Conservation (phyloP, 2,113 vertebrate genomes). For the Lycocorax pyrrhopterus region DNA sequence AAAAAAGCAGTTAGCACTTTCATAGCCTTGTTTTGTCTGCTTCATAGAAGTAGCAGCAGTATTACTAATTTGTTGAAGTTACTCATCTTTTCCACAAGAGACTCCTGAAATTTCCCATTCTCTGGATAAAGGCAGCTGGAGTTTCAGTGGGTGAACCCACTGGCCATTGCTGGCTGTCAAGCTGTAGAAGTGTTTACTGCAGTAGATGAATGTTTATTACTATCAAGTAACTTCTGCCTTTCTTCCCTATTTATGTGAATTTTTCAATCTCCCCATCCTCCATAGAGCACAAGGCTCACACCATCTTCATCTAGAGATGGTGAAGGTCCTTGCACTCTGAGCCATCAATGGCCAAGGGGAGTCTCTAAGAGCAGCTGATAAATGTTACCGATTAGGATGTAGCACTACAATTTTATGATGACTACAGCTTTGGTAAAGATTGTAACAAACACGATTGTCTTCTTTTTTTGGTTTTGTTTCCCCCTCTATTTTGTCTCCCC, state of each 20-base stretch:
- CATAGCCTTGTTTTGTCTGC: background rate
- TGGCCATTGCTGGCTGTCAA: background rate
- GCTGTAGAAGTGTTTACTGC: background rate
- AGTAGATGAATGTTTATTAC: background rate
- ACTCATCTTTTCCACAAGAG: background rate
- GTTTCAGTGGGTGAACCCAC: background rate
- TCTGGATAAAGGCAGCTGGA: background rate
- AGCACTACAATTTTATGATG: background rate
- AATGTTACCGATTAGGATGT: background rate
- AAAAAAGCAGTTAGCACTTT: background rate
- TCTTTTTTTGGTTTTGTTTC: background rate
- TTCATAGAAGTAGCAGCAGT: background rate
- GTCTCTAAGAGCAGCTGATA: background rate
- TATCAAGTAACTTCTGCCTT: background rate
- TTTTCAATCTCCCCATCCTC: background rate
- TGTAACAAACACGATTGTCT: background rate
- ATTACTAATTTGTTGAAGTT: background rate
- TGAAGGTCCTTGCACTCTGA: background rate
- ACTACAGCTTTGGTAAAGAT: background rate
- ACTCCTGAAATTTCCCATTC: background rate
- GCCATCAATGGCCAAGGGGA: background rate
- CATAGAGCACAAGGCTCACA: background rate
- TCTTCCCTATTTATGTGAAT: background rate
- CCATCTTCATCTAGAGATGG: background rate
- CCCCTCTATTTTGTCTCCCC: rapidly evolving